Evolutionary conservation across 2,888 invertebrate genomes (phyloP), one percentile per base, ranked within the genome.

Genomic region (Drosophila phalerata): DNA sequence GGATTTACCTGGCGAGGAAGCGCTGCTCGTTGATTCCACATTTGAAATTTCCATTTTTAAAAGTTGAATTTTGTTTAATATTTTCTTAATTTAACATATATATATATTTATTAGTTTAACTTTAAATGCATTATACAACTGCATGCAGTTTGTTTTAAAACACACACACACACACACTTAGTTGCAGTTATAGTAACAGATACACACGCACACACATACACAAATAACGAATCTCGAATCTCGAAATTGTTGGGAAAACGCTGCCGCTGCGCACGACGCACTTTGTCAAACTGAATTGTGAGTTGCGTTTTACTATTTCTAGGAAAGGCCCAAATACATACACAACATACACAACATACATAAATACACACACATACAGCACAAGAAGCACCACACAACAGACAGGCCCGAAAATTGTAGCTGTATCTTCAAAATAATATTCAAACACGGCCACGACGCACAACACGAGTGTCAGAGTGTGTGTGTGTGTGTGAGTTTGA

Each of bases 201-300:
- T 48, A 62, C 64, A 51, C 10, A 60, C 48, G 55, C 13, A 25
- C 8, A 25, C 22, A 40, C 22, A 9, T 19, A 49, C 13, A 22
- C 42, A 37, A 22, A 22, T 40, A 13, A 9, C 32, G 42, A 73
- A 15, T 15, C 37, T 51, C 37, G 42, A 73, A 52, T 38, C 37
- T 51, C 55, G 77, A 22, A 52, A 56, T 38, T 57, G 28, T 6
- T 53, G 49, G 37, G 62, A 69, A 85, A 86, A 86, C 88, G 85
- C 71, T 86, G 89, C 89, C 89, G 89, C 81, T 90, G 85, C 85
- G 84, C 88, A 90, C 86, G 88, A 90, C 91, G 88, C 85, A 90
- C 90, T 89, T 84, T 79, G 79, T 78, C 85, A 85, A 77, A 91
- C 91, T 91, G 84, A 79, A 86, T 82, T 84, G 77, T 73, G 84